Evolutionary conservation across 1,140 invertebrate genomes (phyloP), one percentile per base, ranked within the genome.

Genomic region (Tetranychus cinnabarinus): DNA sequence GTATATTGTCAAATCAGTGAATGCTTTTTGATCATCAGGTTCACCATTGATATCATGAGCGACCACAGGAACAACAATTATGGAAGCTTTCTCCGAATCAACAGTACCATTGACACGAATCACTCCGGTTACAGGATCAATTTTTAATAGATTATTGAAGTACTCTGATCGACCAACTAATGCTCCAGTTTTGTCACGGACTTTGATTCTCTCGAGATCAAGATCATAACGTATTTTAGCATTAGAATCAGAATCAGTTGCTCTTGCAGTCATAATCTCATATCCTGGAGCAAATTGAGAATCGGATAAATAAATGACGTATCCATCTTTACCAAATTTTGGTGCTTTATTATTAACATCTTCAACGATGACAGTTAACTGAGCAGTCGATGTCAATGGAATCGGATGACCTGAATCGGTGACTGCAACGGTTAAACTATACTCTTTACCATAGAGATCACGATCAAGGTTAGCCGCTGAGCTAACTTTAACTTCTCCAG

Each of bases 321-420:
- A 70, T 0, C 69, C 64, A 33, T 70, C 64, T 59, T 75, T 71
- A 3, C 65, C 61, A 63, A 77, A 76, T 35, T 69, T 62, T 6
- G 75, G 87, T 13, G 81, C 77, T 67, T 87, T 85, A 68, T 90
- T 85, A 64, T 88, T 88, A 1, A 88, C 82, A 68, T 88, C 85
- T 63, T 79, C 70, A 13, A 88, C 79, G 13, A 60, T 62, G 54
- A 72, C 63, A 36, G 78, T 79, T 1, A 87, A 78, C 2, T 80
- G 82, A 0, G 83, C 81, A 0, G 82, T 82, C 0, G 82, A 82
- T 0, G 68, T 67, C 62, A 67, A 67, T 1, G 62, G 64, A 10
- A 65, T 59, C n/a, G 65, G 63, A 8, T 39, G 47, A 1, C 66
- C 66, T n/a, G 65, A 64, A 62, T 69, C 67, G 52, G 67, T 64